A percentile compares a stretch with the other conserved stretches of the same genome.
These are phyloP conservation scores for Nymphicus hollandicus DNA, from an alignment of 2,113 vertebrate species.

Conservation along the genomic window DNA sequence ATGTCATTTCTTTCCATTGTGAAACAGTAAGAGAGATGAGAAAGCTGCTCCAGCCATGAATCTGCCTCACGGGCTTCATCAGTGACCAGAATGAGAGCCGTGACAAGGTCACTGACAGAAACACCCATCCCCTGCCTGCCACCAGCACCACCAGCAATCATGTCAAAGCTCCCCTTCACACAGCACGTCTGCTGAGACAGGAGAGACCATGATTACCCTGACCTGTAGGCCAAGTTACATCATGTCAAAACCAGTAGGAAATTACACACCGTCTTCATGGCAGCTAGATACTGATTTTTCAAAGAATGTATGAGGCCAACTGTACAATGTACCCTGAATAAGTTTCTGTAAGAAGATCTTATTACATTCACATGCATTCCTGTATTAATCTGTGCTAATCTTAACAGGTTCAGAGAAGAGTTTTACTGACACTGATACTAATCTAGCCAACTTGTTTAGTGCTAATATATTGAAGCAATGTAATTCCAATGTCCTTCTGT, in stretches of 20 bases:
- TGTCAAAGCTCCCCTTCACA: rapidly evolving
- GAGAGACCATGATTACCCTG: not conserved
- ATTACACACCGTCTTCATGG: not conserved
- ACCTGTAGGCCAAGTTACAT: rapidly evolving
- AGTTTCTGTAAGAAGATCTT: not conserved
- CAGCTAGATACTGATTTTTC: not conserved
- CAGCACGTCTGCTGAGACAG: not conserved
- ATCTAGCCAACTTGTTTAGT: not conserved
- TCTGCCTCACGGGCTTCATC: not conserved
- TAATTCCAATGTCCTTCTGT: not conserved
- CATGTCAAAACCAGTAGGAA: not conserved
- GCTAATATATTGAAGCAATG: not conserved
- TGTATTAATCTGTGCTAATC: not conserved
- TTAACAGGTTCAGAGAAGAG: not conserved
- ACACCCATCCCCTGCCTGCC: not conserved
- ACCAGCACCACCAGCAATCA: rapidly evolving
- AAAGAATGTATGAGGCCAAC: not conserved
- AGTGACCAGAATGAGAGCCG: not conserved
- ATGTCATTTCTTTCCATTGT: not conserved
- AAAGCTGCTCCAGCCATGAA: not conserved
- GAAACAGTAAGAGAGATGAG: not conserved
- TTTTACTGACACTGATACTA: not conserved
- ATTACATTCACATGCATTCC: not conserved
- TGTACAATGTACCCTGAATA: rapidly evolving
- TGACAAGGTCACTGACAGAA: not conserved